These are phyloP conservation scores for Colletes latitarsis DNA, from an alignment of 1,140 invertebrate species.

Conservation along the genomic window DNA sequence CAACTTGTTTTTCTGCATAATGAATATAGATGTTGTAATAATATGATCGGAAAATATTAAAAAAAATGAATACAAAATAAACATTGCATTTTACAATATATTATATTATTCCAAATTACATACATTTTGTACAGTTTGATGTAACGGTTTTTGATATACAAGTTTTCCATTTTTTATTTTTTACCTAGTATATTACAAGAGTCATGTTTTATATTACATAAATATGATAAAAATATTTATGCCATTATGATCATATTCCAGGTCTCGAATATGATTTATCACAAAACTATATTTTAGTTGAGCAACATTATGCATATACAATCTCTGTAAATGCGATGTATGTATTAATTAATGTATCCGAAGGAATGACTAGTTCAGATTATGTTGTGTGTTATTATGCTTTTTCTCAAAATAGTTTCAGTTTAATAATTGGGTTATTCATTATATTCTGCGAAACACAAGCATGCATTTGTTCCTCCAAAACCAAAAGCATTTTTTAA, in stretches of 20 bases:
- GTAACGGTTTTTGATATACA: conserved; percentile 42
- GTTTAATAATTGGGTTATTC: conserved; percentile 50
- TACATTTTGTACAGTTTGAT: conserved; percentile 49
- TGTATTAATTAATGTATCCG: conserved; percentile 42
- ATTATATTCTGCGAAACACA: conserved; percentile 86
- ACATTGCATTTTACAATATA: conserved; percentile 77
- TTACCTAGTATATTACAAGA: conserved; percentile 41
- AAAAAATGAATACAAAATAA: conserved; percentile 75
- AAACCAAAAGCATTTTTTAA: conserved; percentile 99
- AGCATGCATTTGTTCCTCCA: conserved; percentile 97
- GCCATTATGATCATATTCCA: background rate
- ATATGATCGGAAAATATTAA: conserved; percentile 65
- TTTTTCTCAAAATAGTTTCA: conserved; percentile 5
- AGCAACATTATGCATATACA: conserved; percentile 16
- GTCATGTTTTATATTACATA: conserved; percentile 46
- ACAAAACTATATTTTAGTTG: background rate
- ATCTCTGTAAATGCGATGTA: conserved; percentile 3
- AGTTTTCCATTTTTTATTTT: conserved; percentile 18
- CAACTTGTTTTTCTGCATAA: conserved; percentile 40
- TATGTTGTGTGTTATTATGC: conserved; percentile 16
- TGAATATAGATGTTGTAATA: conserved; percentile 50
- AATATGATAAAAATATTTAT: conserved; percentile 63
- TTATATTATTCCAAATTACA: conserved; percentile 68
- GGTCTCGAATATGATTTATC: background rate
- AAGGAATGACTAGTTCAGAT: conserved; percentile 28